Conservation (phyloP, 35 echinoderm and acorn worm species). For the Strongylocentrotus purpuratus region DNA sequence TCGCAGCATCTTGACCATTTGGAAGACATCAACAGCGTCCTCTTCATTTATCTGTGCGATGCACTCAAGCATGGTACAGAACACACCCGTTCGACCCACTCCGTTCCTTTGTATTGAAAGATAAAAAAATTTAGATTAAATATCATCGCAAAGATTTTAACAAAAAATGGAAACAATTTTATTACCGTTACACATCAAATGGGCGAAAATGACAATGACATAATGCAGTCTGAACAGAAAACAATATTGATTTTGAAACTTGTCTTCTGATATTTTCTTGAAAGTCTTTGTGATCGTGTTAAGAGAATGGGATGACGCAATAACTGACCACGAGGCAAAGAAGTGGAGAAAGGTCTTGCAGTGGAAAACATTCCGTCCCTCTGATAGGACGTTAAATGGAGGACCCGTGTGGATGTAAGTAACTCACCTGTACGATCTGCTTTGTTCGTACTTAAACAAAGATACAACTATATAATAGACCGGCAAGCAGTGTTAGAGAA, state of each 20-base stretch:
- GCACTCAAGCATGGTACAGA: neutral
- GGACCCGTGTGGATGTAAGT: too few species aligned
- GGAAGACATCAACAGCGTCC: conserved; percentile 31
- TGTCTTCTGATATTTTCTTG: neutral
- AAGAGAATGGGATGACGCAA: too few species aligned
- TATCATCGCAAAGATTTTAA: neutral
- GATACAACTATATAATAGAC: neutral
- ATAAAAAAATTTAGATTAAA: too few species aligned
- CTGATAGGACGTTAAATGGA: too few species aligned
- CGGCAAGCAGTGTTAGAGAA: too few species aligned
- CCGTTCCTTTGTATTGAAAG: neutral
- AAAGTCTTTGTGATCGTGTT: neutral
- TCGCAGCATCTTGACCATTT: conserved; percentile 22
- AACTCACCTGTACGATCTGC: too few species aligned
- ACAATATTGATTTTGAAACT: neutral
- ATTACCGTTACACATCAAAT: too few species aligned
- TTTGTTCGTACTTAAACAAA: neutral
- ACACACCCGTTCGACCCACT: neutral
- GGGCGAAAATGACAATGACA: too few species aligned
- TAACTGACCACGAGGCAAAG: neutral
- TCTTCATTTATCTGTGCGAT: neutral
- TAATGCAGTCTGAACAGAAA: too few species aligned
- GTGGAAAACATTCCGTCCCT: neutral
- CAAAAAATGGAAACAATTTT: too few species aligned
- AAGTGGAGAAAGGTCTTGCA: neutral